Evolutionary conservation across 2,797 vertebrate genomes (phyloP).

Genomic region (Esox lucius): DNA sequence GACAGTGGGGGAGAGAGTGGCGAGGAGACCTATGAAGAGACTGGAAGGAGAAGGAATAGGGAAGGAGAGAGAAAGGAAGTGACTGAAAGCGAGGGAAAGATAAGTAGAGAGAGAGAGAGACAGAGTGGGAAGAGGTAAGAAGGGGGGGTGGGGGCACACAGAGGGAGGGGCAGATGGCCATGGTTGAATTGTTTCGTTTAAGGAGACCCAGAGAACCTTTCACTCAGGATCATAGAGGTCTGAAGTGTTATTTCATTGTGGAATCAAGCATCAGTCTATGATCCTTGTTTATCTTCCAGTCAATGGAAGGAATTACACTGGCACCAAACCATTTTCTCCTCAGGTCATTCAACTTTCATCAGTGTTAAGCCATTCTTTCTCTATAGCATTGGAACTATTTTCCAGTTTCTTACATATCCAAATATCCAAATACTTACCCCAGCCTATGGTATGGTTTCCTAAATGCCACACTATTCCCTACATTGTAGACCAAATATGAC

Average conservation of each 20-base stretch:
- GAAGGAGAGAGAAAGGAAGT: too few relatives aligned
- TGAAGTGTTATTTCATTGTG: background rate
- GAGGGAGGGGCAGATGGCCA: background rate
- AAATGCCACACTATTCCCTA: background rate
- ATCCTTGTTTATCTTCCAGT: slow-evolving; percentile 5
- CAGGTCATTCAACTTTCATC: background rate
- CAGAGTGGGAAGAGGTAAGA: background rate
- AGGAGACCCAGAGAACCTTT: background rate
- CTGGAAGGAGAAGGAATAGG: too few relatives aligned
- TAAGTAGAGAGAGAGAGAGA: too few relatives aligned
- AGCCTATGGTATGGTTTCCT: background rate
- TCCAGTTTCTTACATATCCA: background rate
- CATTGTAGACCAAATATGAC: background rate
- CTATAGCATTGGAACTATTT: background rate
- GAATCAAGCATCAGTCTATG: background rate
- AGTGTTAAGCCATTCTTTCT: slow-evolving; percentile 1
- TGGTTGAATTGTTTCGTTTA: background rate
- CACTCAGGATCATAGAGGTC: background rate
- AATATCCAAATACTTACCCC: background rate
- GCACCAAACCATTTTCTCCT: background rate
- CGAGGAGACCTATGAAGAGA: background rate
- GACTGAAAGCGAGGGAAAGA: too few relatives aligned
- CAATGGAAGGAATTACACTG: background rate
- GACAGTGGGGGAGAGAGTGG: background rate
- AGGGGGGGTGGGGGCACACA: background rate